Evolutionary conservation across 2,797 vertebrate species (phyloP), one percentile per base, ranked within the genome.

Genomic region (Centroberyx gerrardi): DNA sequence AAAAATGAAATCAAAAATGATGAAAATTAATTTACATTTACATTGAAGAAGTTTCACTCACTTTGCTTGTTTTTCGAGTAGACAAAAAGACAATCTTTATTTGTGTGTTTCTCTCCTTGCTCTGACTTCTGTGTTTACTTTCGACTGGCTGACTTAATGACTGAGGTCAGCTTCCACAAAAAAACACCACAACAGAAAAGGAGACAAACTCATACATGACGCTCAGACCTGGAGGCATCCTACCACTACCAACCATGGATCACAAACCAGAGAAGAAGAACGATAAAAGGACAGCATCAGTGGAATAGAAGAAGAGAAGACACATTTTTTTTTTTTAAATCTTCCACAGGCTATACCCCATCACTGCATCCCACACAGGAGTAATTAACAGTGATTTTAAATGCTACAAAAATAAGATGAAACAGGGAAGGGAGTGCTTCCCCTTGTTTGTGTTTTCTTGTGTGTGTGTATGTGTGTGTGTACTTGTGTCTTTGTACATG

Each of bases 381-480:
- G 93, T 93, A 91, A 90, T 93, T 90, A 91, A 95, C 93, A 93
- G 90, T 93, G 93, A 93, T 91, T 94, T 93, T 94, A 95, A 95
- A 95, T 92, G 94, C 94, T 95, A 95, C 94, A 95, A 95, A 95
- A 95, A 95, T 95, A 95, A 94, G 94, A 95, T 93, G 91, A 93
- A 94, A 93, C 73, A 13, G 79, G 81, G 81, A 90, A 89, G 78
- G 78, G 88, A 88, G 90, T 90, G 80, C 84, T 84, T 89, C 88
- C 88, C 90, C 77, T 84, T 83, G 84, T 83, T 86, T 80, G 82
- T 90, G 88, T 90, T 67, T 90, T 40, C 49, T 52, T 31, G 62
- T 33, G 53, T 72, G 59, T 68, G 58, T 78, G 62, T 84, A 59
- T 78, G 60, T 83, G 77, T 85, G 68, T 87, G 70, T 82, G 9